These are phyloP conservation scores for Chrysochloris asiatica DNA, from an alignment of 2,113 vertebrate genomes.

Conservation along the genomic window DNA sequence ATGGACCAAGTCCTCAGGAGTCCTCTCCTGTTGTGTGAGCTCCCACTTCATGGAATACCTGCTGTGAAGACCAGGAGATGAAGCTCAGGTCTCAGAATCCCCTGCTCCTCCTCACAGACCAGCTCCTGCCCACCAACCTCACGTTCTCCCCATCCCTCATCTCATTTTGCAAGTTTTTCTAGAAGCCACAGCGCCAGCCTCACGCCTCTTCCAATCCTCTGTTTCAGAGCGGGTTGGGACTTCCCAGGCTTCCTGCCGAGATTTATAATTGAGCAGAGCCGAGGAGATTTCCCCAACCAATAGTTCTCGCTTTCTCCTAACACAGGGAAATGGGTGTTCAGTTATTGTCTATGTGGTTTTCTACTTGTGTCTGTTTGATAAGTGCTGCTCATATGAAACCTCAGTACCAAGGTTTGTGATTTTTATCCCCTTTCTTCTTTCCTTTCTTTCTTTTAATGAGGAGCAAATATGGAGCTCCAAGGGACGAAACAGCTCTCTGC, in stretches of 20 bases:
- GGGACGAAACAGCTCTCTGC: not conserved
- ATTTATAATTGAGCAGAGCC: constrained; percentile 68
- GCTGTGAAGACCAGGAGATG: not conserved
- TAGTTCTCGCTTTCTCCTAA: not conserved
- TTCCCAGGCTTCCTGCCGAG: constrained; percentile 72
- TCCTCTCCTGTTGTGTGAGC: not conserved
- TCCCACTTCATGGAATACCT: not conserved
- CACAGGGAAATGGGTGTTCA: not conserved
- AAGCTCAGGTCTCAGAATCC: not conserved
- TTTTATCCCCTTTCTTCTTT: no score
- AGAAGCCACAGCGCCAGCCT: not conserved
- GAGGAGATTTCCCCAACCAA: constrained; percentile 54
- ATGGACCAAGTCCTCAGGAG: not conserved
- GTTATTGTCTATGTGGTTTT: constrained; percentile 15
- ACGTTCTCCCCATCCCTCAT: not conserved
- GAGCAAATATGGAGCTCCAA: not conserved
- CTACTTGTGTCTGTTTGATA: not conserved
- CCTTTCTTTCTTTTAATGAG: constrained; percentile 51
- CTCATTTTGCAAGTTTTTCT: not conserved
- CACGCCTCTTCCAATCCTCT: not conserved
- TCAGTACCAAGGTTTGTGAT: not conserved
- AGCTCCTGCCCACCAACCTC: not conserved
- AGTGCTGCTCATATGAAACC: not conserved
- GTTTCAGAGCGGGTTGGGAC: not conserved
- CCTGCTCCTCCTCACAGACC: not conserved